Evolutionary conservation across 2,797 vertebrate species (phyloP), one percentile per base, ranked within the genome.

Genomic region (Bovichtus variegatus): DNA sequence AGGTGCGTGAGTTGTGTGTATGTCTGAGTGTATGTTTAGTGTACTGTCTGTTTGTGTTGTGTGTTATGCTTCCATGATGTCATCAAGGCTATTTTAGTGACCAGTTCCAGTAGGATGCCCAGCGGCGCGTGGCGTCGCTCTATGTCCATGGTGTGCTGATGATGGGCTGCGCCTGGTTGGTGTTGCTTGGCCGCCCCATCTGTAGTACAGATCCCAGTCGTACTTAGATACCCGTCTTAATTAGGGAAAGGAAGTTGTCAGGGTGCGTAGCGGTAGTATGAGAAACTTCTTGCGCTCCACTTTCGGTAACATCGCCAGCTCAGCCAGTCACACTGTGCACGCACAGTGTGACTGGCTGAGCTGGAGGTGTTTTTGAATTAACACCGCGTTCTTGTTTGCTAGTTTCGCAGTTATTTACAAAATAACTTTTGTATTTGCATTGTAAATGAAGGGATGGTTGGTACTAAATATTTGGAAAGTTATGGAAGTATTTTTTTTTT

Each of bases 131-230:
- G 84, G 80, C 82, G 80, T 88, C 85, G 79, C 93, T 93, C 94
- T 94, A 58, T 87, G 88, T 84, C 92, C 87, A 85, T 79, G 82
- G 83, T 93, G 93, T 92, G 93, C 97, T 97, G 74, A 98, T 99
- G 92, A 99, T 98, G 80, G 97, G 96, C 86, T 99, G 98, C 12
- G 97, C 97, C 95, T 99, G 98, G 81, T 97, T 98, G 61, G 97
- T 99, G 92, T 99, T 98, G 93, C 97, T 97, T 91, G 98, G 97
- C 90, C 97, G 96, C 92, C 97, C 97, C 81, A 97, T 96, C 97
- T 99, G 93, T 89, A 91, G 93, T 91, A 94, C 92, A 94, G 89
- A 95, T 93, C 87, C 84, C 86, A 82, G 82, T 94, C 87, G 83
- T 73, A 73, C 47, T 68, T 86, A 78, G 54, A 77, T 65, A 5